Percentiles rank a stretch among this genome's conserved stretches.
Evolutionary conservation across 1,140 invertebrate species (phyloP).

Genomic region (Daktulosphaira vitifoliae): DNA sequence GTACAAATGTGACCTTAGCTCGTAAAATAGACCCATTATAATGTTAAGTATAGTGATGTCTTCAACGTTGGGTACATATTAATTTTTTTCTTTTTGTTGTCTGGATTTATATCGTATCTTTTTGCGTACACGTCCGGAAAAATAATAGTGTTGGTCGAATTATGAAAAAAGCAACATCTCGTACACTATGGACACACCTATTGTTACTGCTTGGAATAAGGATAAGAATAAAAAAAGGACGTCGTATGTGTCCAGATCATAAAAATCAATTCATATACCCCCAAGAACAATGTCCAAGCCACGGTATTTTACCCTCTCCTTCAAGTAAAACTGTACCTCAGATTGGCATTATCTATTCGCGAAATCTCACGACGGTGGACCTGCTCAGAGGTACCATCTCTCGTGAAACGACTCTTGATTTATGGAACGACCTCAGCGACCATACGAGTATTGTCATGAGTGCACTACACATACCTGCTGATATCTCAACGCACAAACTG

Average conservation of each 20-base stretch:
- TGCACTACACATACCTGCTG: background rate
- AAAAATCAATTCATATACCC: conserved; percentile 2
- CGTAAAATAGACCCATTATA: too few species aligned
- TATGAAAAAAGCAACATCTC: too few species aligned
- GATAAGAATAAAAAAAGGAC: conserved; percentile 17
- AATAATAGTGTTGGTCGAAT: too few species aligned
- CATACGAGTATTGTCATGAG: conserved; percentile 24
- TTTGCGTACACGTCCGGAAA: too few species aligned
- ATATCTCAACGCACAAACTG: conserved; percentile 1
- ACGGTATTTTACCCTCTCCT: conserved; percentile 2
- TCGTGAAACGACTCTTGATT: conserved; percentile 26
- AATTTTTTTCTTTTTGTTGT: too few species aligned
- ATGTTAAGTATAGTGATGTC: too few species aligned
- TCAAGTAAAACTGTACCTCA: background rate
- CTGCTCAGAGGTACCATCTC: conserved; percentile 15
- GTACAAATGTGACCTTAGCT: too few species aligned
- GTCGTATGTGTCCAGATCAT: background rate
- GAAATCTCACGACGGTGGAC: conserved; percentile 18
- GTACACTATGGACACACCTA: too few species aligned
- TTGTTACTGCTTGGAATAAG: background rate
- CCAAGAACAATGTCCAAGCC: conserved; percentile 29
- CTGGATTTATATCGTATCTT: too few species aligned
- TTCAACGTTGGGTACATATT: too few species aligned
- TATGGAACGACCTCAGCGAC: conserved; percentile 28
- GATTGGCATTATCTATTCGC: conserved; percentile 15